phyloP scores from a whole-genome alignment of 2,888 invertebrate species.

The Sesia bembeciformis region DNA sequence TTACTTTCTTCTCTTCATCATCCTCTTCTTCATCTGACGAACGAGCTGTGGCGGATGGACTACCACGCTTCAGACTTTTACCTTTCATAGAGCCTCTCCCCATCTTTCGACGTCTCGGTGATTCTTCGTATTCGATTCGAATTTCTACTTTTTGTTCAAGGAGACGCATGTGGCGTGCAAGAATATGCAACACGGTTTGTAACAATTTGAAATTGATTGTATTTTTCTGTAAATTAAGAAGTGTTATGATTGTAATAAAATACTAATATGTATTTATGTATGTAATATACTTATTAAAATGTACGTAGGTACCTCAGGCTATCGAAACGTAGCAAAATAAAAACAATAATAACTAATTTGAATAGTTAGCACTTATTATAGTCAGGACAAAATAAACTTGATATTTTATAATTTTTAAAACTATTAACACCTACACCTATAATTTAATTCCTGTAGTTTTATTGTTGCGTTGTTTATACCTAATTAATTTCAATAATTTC shows the following conservation, averaged over 20 bases:
- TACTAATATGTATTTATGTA: too few relatives aligned
- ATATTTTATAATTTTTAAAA: too few relatives aligned
- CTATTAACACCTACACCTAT: too few relatives aligned
- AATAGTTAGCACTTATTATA: too few relatives aligned
- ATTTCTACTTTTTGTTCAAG: constrained; percentile 46
- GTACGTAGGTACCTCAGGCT: too few relatives aligned
- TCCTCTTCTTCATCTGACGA: neutral
- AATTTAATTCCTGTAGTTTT: too few relatives aligned
- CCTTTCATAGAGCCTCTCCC: neutral
- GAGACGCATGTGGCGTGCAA: constrained; percentile 49
- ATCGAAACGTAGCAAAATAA: too few relatives aligned
- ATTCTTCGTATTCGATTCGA: constrained; percentile 5
- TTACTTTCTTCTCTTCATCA: neutral
- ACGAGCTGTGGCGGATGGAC: neutral
- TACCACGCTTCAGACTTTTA: neutral
- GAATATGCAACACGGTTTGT: constrained; percentile 41
- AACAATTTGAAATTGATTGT: constrained; percentile 43
- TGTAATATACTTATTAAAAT: too few relatives aligned
- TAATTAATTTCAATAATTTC: too few relatives aligned
- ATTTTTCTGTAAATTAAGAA: constrained; percentile 27
- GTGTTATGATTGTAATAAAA: neutral
- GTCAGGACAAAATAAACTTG: too few relatives aligned
- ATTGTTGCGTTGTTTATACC: too few relatives aligned
- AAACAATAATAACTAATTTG: too few relatives aligned
- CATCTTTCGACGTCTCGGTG: neutral